These are phyloP conservation scores for Saxidomus purpurata DNA, from an alignment of 1,140 invertebrate species.

Conservation along the genomic window DNA sequence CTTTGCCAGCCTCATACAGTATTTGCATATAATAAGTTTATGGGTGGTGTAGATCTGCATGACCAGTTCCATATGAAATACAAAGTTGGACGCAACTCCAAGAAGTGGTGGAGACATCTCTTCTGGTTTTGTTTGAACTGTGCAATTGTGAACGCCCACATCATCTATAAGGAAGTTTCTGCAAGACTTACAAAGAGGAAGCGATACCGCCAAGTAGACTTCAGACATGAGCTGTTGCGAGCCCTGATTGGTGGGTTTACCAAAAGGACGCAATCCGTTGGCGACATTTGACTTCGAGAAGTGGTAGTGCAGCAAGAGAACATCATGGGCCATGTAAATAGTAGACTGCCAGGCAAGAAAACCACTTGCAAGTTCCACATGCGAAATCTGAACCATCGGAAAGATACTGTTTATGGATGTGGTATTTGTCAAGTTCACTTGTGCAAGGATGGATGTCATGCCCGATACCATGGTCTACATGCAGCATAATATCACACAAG, in stretches of 20 bases:
- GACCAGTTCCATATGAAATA: not conserved
- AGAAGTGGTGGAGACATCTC: not conserved
- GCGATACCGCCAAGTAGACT: not conserved
- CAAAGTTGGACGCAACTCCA: not conserved
- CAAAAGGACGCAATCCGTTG: not conserved
- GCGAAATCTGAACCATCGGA: too few species aligned
- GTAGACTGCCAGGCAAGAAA: too few species aligned
- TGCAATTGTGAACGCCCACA: not conserved
- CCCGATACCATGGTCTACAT: too few species aligned
- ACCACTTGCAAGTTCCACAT: too few species aligned
- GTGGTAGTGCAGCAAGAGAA: too few species aligned
- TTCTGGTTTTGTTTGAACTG: not conserved
- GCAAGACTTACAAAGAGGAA: not conserved
- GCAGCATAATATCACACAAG: too few species aligned
- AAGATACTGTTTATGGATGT: too few species aligned
- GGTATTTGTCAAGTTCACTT: too few species aligned
- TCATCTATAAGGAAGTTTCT: not conserved
- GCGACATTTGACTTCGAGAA: not conserved
- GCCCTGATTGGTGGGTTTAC: not conserved
- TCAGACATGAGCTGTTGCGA: not conserved
- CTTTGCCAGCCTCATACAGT: not conserved
- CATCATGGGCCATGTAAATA: too few species aligned
- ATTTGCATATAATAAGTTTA: not conserved
- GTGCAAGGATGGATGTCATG: too few species aligned
- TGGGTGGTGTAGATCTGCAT: slow-evolving; percentile 11